phyloP scores from a whole-genome alignment of 1,140 invertebrate species.

The Idris sp. region DNA sequence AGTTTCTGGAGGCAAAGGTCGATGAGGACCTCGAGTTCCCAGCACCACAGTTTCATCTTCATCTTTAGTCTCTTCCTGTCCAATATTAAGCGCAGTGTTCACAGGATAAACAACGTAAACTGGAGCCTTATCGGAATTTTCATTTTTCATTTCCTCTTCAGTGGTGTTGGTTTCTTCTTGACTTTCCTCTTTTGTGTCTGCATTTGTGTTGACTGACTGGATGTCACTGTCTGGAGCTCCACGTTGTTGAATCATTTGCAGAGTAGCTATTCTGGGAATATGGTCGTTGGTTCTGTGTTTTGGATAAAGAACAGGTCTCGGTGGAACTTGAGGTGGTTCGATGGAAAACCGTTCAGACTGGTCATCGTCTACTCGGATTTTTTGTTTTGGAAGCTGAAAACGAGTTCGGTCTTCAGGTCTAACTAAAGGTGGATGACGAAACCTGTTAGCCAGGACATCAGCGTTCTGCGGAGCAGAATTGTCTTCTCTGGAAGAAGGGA shows the following conservation, averaged over 20 bases:
- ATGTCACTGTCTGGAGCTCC: slow-evolving; percentile 63
- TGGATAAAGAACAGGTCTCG: slow-evolving; percentile 72
- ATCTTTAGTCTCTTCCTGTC: slow-evolving; percentile 75
- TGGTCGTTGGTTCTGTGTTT: slow-evolving; percentile 70
- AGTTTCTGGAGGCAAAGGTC: slow-evolving; percentile 79
- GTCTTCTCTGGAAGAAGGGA: slow-evolving; percentile 37
- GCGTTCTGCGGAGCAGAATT: slow-evolving; percentile 15
- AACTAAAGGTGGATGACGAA: slow-evolving; percentile 28
- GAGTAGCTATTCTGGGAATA: slow-evolving; percentile 74
- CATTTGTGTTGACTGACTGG: slow-evolving; percentile 41
- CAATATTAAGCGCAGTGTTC: slow-evolving; percentile 75
- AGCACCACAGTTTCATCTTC: slow-evolving; percentile 80
- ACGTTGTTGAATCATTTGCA: slow-evolving; percentile 82
- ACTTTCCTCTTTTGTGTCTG: slow-evolving; percentile 30
- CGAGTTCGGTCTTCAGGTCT: slow-evolving; percentile 34
- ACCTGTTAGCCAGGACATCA: slow-evolving; percentile 41
- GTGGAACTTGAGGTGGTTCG: slow-evolving; percentile 75
- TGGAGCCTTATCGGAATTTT: slow-evolving; percentile 68
- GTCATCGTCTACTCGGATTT: slow-evolving; percentile 66
- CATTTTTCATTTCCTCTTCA: slow-evolving; percentile 60
- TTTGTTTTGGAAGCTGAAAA: slow-evolving; percentile 57
- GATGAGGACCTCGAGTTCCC: slow-evolving; percentile 79
- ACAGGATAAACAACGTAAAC: slow-evolving; percentile 84
- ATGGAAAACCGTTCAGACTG: slow-evolving; percentile 69
- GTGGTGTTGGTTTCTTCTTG: slow-evolving; percentile 29